Conservation (phyloP, 2,888 invertebrate genomes). For the Phania funesta region DNA sequence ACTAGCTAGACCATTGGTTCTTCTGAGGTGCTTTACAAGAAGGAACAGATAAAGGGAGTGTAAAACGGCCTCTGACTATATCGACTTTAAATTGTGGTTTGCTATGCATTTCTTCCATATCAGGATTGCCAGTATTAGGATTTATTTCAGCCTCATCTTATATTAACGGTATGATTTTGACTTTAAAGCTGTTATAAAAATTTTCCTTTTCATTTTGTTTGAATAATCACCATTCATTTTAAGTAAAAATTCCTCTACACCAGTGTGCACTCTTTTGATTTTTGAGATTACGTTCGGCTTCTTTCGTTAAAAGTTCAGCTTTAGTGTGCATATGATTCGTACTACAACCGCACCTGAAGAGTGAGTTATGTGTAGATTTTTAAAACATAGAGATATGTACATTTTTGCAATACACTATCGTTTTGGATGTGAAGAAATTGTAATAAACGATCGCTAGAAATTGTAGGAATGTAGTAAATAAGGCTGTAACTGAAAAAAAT, state of each 20-base stretch:
- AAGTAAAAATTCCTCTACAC: constrained; percentile 91
- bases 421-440: too few species aligned
- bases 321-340: constrained; percentile 86
- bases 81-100: constrained; percentile 96
- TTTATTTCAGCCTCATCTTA: constrained; percentile 86
- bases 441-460: too few species aligned
- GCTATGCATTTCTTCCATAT: constrained; percentile 92
- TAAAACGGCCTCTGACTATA: constrained; percentile 87
- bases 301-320: constrained; percentile 95
- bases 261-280: constrained; percentile 87
- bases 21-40: constrained; percentile 84
- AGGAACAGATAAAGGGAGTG: constrained; percentile 93
- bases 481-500: too few species aligned
- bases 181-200: constrained; percentile 85
- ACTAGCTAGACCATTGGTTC: constrained; percentile 93
- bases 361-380: too few species aligned
- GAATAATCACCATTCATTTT: constrained; percentile 87
- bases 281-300: constrained; percentile 94
- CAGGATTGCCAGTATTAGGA: constrained; percentile 84
- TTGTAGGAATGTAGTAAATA: too few species aligned
- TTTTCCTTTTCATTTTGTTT: constrained; percentile 87
- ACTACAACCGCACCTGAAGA: constrained; percentile 86
- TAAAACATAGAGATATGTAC: too few species aligned
- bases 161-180: constrained; percentile 97
- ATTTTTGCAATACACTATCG: too few species aligned